Conservation (phyloP, 2,888 invertebrate genomes). For the Allygus modestus region DNA sequence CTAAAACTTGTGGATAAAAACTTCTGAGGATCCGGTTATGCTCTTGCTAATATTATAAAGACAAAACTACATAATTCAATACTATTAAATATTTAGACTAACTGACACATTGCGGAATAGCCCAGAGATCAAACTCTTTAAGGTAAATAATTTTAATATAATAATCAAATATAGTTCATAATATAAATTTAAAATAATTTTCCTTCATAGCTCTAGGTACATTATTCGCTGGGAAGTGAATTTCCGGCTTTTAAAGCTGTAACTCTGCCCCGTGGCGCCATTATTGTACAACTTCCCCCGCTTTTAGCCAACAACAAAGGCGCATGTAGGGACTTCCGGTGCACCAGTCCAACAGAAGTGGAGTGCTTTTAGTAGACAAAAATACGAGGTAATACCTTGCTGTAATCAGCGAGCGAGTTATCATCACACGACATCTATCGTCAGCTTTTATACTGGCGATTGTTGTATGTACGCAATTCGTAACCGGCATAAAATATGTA, state of each 20-base stretch:
- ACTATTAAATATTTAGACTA: no score
- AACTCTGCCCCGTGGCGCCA: constrained; percentile 13
- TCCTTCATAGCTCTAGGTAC: neutral
- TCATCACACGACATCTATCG: no score
- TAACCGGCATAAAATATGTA: no score
- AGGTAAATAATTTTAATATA: no score
- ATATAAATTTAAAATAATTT: neutral
- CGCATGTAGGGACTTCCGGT: constrained; percentile 30
- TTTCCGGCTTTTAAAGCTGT: constrained; percentile 32
- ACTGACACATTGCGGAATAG: no score
- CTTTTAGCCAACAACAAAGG: constrained; percentile 33
- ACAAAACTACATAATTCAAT: no score
- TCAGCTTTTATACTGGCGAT: neutral
- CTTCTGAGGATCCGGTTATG: no score
- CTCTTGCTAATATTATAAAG: no score
- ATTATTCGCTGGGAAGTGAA: constrained; percentile 15
- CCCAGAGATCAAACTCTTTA: no score
- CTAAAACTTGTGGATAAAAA: no score
- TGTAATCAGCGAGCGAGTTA: neutral
- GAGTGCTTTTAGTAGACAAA: neutral
- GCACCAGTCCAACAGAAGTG: neutral
- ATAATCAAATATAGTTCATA: neutral
- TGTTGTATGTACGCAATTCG: no score
- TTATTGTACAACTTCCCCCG: constrained; percentile 28
- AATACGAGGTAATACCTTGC: neutral